Base-by-base conservation (phyloP, 2,797 vertebrate species). In the Hypotaenidia philippensis region DNA sequence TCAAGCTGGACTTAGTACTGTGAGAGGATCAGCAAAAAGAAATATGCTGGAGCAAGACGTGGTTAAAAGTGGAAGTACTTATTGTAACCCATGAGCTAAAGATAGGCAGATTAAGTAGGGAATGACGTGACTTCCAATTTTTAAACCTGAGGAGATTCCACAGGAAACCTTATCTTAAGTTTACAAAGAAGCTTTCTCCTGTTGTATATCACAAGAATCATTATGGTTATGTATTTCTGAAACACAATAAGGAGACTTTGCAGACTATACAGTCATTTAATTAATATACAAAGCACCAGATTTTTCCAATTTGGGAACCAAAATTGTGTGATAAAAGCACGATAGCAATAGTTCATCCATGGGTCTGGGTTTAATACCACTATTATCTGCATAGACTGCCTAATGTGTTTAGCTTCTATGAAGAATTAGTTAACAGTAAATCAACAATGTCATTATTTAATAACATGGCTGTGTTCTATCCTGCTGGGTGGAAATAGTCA, bases 91-190 rank as follows among this genome's bases (percentile, higher is more conserved):
- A 59, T 7, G n/a, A 92, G 75, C 23, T 80, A 87, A 93, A 71
- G n/a, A 45, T 15, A 87, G 64, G 56, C 71, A 93, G 83, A 90
- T 49, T 85, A 78, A 86, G 34, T 16, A 77, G 65, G 22, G 50
- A 87, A 80, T 85, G 36, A 91, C 3, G 15, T 1, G 18, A 78
- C 45, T 87, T 83, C 29, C 49, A 80, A 32, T 71, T 93, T 91
- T 77, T 64, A 89, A 89, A 89, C 72, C 64, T 93, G 80, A 93
- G 59, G 70, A 93, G 84, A 83, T 89, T 92, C 75, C 93, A 85
- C 41, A 41, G 41, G 78, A 95, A 94, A 87, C 38, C 38, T 77
- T 89, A 61, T 59, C 52, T 82, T 31, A 44, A 34, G 13, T 69
- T 87, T 81, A 78, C 41, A 65, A 94, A 77, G 57, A 77, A 68